Evolutionary conservation across 2,797 vertebrate genomes (phyloP).

Genomic region (Cirrhinus mrigala): DNA sequence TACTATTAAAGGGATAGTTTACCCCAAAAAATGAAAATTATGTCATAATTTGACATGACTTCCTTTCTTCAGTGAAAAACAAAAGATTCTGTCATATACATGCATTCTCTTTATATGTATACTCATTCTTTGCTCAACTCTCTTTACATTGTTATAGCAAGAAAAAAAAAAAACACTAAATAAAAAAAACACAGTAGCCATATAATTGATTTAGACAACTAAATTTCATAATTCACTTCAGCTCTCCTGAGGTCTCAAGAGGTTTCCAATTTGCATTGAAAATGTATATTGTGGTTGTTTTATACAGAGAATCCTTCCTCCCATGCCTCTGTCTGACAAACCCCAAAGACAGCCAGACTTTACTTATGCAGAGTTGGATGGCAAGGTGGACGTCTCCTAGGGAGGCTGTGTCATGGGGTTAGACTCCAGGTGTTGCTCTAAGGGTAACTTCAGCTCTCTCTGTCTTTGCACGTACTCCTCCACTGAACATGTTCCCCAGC

Average conservation of each 20-base stretch:
- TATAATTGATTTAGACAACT: background rate
- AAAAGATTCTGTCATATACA: background rate
- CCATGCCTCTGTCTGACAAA: background rate
- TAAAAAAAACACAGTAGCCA: background rate
- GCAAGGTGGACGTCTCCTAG: constrained; percentile 41
- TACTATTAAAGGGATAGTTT: background rate
- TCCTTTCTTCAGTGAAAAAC: background rate
- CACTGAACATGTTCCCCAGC: constrained; percentile 31
- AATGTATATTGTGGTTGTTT: constrained; percentile 2
- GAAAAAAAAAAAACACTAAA: background rate
- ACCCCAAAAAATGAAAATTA: background rate
- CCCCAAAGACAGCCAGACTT: background rate
- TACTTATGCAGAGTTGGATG: constrained; percentile 25
- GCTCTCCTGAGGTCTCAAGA: constrained; percentile 4
- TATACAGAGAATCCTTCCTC: background rate
- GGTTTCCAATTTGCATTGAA: constrained; percentile 1
- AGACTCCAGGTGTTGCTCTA: constrained; percentile 70
- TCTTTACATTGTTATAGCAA: background rate
- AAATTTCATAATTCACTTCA: background rate
- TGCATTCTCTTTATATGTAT: background rate
- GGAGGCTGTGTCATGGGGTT: constrained; percentile 45
- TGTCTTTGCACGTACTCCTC: constrained; percentile 54
- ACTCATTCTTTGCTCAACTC: background rate
- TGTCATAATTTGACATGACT: background rate
- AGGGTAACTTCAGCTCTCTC: constrained; percentile 61